Evolutionary conservation across 2,113 vertebrate species (phyloP).

Genomic region (Muntiacus muntjak): DNA sequence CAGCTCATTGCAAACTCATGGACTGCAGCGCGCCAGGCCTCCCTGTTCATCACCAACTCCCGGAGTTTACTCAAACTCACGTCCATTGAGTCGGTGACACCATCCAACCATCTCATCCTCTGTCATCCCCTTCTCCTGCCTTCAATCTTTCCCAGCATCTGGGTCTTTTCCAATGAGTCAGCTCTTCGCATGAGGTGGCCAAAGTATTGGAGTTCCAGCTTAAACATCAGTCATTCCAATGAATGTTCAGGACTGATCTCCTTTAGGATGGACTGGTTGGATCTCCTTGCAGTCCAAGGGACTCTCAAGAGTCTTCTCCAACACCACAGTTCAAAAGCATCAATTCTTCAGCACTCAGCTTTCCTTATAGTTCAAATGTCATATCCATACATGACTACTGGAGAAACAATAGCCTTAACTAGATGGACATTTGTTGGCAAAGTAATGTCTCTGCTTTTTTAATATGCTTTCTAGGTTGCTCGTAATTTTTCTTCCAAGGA

Average conservation of each 20-base stretch:
- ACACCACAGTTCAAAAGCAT: background rate
- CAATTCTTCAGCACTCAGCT: accelerated
- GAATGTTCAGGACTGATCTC: background rate
- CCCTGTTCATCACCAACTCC: background rate
- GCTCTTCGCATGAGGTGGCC: background rate
- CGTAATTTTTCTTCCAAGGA: background rate
- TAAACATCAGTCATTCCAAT: background rate
- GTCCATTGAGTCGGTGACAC: background rate
- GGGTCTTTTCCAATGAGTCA: background rate
- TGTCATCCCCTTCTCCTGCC: background rate
- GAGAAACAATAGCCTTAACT: background rate
- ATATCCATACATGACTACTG: background rate
- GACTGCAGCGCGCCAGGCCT: background rate
- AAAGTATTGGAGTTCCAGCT: background rate
- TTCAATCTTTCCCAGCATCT: background rate
- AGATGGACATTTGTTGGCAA: background rate
- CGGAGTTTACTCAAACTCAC: background rate
- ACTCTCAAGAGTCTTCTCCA: background rate
- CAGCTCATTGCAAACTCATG: accelerated
- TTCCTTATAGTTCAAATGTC: background rate
- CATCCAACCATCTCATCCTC: background rate
- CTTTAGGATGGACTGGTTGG: background rate
- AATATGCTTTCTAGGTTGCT: background rate
- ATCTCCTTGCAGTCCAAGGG: background rate
- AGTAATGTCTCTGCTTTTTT: background rate